Evolutionary conservation across 1,140 invertebrate species (phyloP).

Genomic region (Orchesella cincta): DNA sequence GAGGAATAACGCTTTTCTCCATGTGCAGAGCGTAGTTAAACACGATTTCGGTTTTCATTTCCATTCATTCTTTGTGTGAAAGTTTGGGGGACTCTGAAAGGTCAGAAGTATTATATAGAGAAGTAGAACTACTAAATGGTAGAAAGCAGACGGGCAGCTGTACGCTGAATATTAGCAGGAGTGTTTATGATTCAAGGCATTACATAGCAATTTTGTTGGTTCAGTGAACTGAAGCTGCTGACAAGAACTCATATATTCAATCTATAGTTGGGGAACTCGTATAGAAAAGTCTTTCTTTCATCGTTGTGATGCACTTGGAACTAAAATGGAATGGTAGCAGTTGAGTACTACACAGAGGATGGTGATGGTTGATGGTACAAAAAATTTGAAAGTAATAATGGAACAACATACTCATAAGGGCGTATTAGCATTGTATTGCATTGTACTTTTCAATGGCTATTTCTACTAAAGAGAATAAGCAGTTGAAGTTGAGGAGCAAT

Average conservation of each 20-base stretch:
- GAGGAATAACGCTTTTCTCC: too few relatives aligned
- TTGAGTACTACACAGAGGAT: not conserved
- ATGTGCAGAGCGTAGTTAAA: too few relatives aligned
- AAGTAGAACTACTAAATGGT: not conserved
- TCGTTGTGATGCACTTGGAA: not conserved
- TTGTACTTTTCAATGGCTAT: not conserved
- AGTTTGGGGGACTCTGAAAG: too few relatives aligned
- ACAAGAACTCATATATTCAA: not conserved
- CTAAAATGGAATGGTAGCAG: not conserved
- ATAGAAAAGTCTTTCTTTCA: not conserved
- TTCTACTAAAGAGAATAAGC: not conserved
- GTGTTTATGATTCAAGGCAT: not conserved
- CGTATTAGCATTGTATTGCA: not conserved
- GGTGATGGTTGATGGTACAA: not conserved
- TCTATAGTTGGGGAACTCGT: too few relatives aligned
- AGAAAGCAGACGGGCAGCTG: not conserved
- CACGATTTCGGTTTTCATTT: too few relatives aligned
- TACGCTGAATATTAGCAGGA: not conserved
- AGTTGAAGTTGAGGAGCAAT: not conserved
- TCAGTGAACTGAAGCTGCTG: not conserved
- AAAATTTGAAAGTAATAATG: not conserved
- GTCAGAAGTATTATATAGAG: not conserved
- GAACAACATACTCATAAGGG: not conserved
- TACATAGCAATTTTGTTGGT: not conserved
- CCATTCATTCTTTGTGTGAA: too few relatives aligned